Base-by-base conservation (phyloP, 2,888 invertebrate species). In the Polia nebulosa region DNA sequence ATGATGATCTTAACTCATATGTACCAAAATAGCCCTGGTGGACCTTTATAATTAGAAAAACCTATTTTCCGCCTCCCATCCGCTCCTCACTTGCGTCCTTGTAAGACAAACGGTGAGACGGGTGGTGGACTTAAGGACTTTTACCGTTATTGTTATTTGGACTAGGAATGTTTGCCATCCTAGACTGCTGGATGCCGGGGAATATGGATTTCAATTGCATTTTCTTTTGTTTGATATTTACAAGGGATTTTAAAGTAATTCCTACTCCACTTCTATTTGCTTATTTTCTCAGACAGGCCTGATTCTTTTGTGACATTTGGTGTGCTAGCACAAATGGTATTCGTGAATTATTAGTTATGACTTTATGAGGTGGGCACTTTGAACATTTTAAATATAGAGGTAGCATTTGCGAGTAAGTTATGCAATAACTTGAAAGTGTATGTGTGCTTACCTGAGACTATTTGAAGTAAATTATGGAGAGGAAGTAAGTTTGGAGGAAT, bases 111-210 rank as follows among this genome's bases (percentile, higher is more conserved):
- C 78, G 68, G 66, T 75, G 79, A 79, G 78, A 62, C 75, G 72
- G 73, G 64, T 47, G 73, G 76, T 79, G 73, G 81, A 84, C 85
- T 87, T 87, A 81, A 83, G 77, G 74, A 85, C 81, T 88, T 85
- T 86, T 84, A 86, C 78, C 81, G 82, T 87, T 89, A 87, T 87
- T 87, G 83, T 86, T 89, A 85, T 87, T 89, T 87, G 84, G 71
- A 80, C 81, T 82, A 75, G 76, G 74, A 83, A 85, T 84, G 81
- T 86, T 86, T 84, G 77, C 81, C 58, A 62, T 80, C 63, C 80
- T 63, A 70, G 80, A 67, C 82, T 80, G 72, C 81, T 71, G 69
- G 78, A 70, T 76, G 67, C 72, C 73, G 39, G 61, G 52, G 80
- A 81, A 81, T 85, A 83, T 86, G 74, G 81, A 85, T 86, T 88